phyloP scores from a whole-genome alignment of 2,888 invertebrate genomes.

The Polymixis flavicincta region DNA sequence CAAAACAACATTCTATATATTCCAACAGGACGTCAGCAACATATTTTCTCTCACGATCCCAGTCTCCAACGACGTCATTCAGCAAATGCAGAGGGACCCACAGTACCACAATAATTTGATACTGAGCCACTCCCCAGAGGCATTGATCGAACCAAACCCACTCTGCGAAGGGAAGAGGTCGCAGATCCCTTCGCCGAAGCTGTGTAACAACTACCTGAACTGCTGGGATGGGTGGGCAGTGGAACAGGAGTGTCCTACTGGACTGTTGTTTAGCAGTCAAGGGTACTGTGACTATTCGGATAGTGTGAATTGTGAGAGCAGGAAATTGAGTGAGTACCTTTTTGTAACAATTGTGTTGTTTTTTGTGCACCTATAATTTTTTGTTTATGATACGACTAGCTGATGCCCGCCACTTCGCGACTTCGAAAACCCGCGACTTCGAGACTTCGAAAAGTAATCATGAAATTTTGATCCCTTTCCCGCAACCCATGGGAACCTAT shows the following conservation, averaged over 20 bases:
- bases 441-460: no score
- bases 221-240: slow-evolving; percentile 93
- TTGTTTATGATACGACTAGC: no score
- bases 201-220: slow-evolving; percentile 92
- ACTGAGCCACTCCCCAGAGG: slow-evolving; percentile 76
- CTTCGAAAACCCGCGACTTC: no score
- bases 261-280: slow-evolving; percentile 91
- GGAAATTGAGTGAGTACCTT: slow-evolving; percentile 81
- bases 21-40: slow-evolving; percentile 71
- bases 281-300: slow-evolving; percentile 92
- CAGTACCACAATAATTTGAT: slow-evolving; percentile 81
- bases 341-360: background rate
- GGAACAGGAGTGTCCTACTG: slow-evolving; percentile 92
- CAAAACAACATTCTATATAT: background rate
- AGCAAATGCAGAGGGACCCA: slow-evolving; percentile 81
- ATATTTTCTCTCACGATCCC: slow-evolving; percentile 83
- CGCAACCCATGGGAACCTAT: no score
- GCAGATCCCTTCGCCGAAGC: slow-evolving; percentile 91
- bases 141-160: slow-evolving; percentile 78
- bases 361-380: background rate
- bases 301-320: slow-evolving; percentile 91
- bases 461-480: no score
- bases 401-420: no score
- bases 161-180: slow-evolving; percentile 89
- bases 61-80: slow-evolving; percentile 83